Base-by-base conservation (phyloP, 2,888 invertebrate genomes). In the Allygus modestus region DNA sequence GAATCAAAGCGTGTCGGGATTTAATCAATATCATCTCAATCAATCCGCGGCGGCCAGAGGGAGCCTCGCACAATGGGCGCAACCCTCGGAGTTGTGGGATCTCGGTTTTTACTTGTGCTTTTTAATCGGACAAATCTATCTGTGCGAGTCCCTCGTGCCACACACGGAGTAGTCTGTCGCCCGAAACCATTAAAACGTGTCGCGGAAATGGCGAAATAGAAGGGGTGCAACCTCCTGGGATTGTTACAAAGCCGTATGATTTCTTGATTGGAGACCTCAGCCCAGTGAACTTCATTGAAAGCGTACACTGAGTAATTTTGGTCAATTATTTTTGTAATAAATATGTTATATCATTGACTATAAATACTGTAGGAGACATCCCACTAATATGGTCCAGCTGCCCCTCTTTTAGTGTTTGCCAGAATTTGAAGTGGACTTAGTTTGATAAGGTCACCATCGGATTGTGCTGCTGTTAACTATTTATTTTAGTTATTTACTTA, bases 71-170 rank as follows among this genome's bases (percentile, higher is more conserved):
- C 65, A 65, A 65, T 65, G 12, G 65, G 20, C 7, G 15, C 46
- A 46, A 12, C 12, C 15, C 17, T 23, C 54, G 15, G 28, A 17
- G 28, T 17, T 65, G 65, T 65, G 65, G 28, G 65, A 65, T 4
- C 1, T 12, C 58, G 12, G 77, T 77, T 77, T 77, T 77, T 77
- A 77, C 41, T n/a, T 9, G 46, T 43, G 31, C 28, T 77, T 77
- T 23, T 28, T 23, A 77, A 51, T 77, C 41, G 23, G 77, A 77
- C 77, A 77, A 77, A 51, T 77, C 77, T 77, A 77, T 77, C 51
- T 77, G 77, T 26, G 77, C 77, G 71, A 28, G 1, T 9, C 26
- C 61, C 9, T 9, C 12, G 7, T 28, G 73, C 73, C 73, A 73
- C 73, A 73, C 73, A 73, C 73, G 43, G 69, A 28, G 69, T 11